These are phyloP conservation scores for Hippolais icterina DNA, from an alignment of 2,113 vertebrate species.

Conservation along the genomic window DNA sequence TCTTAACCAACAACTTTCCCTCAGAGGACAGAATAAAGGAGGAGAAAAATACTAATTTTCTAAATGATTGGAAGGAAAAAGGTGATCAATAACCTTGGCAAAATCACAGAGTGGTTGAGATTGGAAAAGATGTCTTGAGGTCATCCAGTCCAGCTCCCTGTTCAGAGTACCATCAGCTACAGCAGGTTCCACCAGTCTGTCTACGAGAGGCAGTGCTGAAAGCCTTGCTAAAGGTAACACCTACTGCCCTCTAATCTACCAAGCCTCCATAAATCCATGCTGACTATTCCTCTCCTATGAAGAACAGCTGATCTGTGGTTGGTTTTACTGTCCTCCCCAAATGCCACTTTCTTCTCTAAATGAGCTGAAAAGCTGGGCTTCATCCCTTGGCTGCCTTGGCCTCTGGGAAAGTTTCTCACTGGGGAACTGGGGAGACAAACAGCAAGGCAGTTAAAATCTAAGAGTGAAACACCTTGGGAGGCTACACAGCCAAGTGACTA, in stretches of 20 bases:
- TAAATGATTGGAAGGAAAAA: not conserved
- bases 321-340: not conserved
- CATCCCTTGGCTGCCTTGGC: not conserved
- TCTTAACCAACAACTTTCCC: not conserved
- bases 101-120: not conserved
- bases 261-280: not conserved
- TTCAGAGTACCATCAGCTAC: not conserved
- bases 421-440: not conserved
- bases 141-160: not conserved
- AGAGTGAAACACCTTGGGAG: not conserved
- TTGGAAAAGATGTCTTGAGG: not conserved
- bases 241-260: not conserved
- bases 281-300: not conserved
- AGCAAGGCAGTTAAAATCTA: not conserved
- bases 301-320: not conserved
- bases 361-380: not conserved
- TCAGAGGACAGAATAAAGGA: not conserved
- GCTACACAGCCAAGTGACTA: not conserved
- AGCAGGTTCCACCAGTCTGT: not conserved
- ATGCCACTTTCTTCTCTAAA: not conserved
- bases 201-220: not conserved
- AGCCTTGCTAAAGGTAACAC: not conserved
- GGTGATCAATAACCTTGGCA: not conserved
- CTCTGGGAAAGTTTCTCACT: not conserved
- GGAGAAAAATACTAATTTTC: not conserved